These are phyloP conservation scores for Thereuonema tuberculata DNA, from an alignment of 1,140 invertebrate species.

Conservation along the genomic window DNA sequence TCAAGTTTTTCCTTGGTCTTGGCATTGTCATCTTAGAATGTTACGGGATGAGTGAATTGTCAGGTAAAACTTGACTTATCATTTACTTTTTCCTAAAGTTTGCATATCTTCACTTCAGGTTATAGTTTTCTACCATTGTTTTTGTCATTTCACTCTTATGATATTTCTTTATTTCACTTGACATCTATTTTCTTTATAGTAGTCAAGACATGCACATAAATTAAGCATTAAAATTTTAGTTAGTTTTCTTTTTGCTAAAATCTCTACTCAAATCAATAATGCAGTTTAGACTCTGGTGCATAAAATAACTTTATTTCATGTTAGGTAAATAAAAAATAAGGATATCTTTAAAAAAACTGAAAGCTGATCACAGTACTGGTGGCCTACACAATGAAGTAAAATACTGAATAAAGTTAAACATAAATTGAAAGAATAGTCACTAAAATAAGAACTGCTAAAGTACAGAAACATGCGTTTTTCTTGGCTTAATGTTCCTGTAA, in stretches of 20 bases:
- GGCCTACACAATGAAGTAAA: no score
- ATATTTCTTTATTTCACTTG: neutral
- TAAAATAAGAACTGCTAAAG: no score
- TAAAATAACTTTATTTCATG: no score
- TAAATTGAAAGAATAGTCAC: no score
- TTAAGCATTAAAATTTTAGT: neutral
- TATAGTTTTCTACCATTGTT: neutral
- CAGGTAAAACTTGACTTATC: neutral
- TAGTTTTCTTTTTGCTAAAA: neutral
- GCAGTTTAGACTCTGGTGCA: no score
- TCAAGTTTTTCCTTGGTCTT: conserved; percentile 71
- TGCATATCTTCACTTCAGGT: neutral
- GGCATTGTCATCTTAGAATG: conserved; percentile 53
- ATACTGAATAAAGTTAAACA: no score
- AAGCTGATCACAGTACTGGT: no score
- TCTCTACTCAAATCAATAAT: no score
- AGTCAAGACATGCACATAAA: neutral
- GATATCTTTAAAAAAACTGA: no score
- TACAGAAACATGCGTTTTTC: no score
- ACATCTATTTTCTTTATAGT: neutral
- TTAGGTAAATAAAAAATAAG: no score
- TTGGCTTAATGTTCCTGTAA: no score
- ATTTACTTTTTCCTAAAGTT: neutral
- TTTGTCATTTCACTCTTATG: neutral
- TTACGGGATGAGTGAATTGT: conserved; percentile 2